Conservation (phyloP, 2,888 invertebrate species). For the Lissocephala sabroskyi region DNA sequence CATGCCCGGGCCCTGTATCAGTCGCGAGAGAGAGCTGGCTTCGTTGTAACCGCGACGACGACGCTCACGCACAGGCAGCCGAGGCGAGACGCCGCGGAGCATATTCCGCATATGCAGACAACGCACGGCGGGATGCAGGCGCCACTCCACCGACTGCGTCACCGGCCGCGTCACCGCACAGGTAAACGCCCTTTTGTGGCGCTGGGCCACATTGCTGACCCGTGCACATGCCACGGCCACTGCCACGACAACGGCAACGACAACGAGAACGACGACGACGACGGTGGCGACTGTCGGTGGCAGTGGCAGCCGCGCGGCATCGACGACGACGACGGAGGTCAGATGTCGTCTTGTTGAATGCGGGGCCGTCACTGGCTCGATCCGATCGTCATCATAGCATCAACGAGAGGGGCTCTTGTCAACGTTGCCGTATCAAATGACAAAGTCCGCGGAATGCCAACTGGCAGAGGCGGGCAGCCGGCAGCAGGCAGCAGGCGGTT, state of each 20-base stretch:
- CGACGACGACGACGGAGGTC: slow-evolving; percentile 16
- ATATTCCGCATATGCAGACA: slow-evolving; percentile 71
- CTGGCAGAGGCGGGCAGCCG: slow-evolving; percentile 22
- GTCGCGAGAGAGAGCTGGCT: too few species aligned
- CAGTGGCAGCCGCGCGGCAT: too few species aligned
- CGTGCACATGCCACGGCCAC: slow-evolving; percentile 54
- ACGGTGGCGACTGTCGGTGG: slow-evolving; percentile 5
- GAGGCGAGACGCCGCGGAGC: slow-evolving; percentile 1
- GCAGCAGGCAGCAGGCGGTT: neutral
- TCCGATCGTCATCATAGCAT: slow-evolving; percentile 30
- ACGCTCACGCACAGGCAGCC: slow-evolving; percentile 55
- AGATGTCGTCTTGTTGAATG: slow-evolving; percentile 29
- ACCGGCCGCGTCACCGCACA: slow-evolving; percentile 13
- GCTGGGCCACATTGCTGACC: slow-evolving; percentile 42
- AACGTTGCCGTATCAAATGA: slow-evolving; percentile 59
- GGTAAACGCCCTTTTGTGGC: slow-evolving; percentile 16
- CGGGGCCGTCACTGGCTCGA: neutral
- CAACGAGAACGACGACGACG: too few species aligned
- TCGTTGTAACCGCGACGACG: slow-evolving; percentile 16
- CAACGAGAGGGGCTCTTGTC: slow-evolving; percentile 32
- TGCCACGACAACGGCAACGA: neutral
- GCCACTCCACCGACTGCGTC: slow-evolving; percentile 59
- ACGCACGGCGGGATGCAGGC: slow-evolving; percentile 72
- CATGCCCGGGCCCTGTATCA: neutral
- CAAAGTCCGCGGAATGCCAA: slow-evolving; percentile 40